Conservation (phyloP, 2,888 invertebrate species). For the Anticlea derivata region DNA sequence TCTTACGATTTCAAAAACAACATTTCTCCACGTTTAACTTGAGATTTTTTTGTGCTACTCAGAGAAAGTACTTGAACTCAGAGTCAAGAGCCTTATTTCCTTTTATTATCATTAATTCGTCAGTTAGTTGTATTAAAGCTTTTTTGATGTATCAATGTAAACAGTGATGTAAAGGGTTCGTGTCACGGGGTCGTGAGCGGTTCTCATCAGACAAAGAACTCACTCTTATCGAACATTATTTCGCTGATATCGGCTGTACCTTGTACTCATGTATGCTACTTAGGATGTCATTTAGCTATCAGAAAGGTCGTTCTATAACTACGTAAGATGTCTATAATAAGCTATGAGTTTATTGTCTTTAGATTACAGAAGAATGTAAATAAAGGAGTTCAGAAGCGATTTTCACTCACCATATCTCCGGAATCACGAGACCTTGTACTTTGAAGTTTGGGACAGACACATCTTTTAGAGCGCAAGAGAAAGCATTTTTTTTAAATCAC, state of each 20-base stretch:
- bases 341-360: neutral
- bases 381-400: too few relatives aligned
- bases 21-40: neutral
- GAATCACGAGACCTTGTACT: too few relatives aligned
- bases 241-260: conserved; percentile 36
- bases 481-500: too few relatives aligned
- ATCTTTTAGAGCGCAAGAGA: too few relatives aligned
- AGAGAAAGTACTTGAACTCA: conserved; percentile 13
- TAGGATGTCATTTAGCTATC: conserved; percentile 35
- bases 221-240: conserved; percentile 27
- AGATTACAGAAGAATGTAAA: too few relatives aligned
- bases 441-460: too few relatives aligned
- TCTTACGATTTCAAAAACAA: neutral
- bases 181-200: conserved; percentile 23
- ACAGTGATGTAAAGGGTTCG: conserved; percentile 29
- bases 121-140: conserved; percentile 1
- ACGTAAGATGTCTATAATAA: conserved; percentile 9
- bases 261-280: conserved; percentile 36
- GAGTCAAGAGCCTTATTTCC: conserved; percentile 5
- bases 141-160: conserved; percentile 16
- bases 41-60: conserved; percentile 1
- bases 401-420: too few relatives aligned
- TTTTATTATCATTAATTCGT: conserved; percentile 10
- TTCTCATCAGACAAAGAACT: conserved; percentile 32
- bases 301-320: conserved; percentile 31